These are phyloP conservation scores for Argentina silus DNA, from an alignment of 2,797 vertebrate species.

Conservation along the genomic window DNA sequence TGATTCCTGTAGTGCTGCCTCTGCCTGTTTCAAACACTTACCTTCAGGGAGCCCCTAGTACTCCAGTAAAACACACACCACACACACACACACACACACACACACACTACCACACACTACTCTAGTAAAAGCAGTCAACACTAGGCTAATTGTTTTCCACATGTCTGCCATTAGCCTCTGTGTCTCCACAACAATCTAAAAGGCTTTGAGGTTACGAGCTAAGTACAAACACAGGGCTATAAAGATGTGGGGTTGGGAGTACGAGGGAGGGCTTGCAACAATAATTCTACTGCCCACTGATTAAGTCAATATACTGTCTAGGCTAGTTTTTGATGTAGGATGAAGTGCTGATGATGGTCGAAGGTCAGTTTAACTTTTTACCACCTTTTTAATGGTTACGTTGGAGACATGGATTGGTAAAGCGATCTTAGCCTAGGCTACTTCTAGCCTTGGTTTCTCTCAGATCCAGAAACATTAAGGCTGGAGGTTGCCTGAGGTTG, in stretches of 20 bases:
- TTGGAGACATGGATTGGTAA: background rate
- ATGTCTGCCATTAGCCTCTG: slow-evolving; percentile 62
- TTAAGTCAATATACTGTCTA: background rate
- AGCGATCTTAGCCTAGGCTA: background rate
- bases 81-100: too few relatives aligned
- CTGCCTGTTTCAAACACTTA: slow-evolving; percentile 44
- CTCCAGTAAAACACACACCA: slow-evolving; percentile 35
- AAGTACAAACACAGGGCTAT: slow-evolving; percentile 41
- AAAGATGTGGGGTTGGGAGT: slow-evolving; percentile 9
- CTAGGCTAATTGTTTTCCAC: slow-evolving; percentile 70
- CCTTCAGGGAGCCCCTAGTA: slow-evolving; percentile 58
- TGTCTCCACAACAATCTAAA: slow-evolving; percentile 53
- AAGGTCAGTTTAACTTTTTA: background rate
- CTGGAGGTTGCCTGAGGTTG: background rate
- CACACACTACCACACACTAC: slow-evolving; percentile 1
- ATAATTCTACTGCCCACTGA: background rate
- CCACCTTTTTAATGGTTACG: too few relatives aligned
- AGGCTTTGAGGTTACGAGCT: slow-evolving; percentile 54
- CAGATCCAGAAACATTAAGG: background rate
- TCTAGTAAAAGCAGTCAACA: slow-evolving; percentile 62
- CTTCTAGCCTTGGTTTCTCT: background rate
- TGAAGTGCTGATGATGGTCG: background rate
- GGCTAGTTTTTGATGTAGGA: background rate
- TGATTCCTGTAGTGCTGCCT: slow-evolving; percentile 44
- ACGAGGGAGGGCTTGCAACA: slow-evolving; percentile 6